These are phyloP conservation scores for Pseudocheirus occidentalis DNA, from an alignment of 2,797 vertebrate genomes.

Conservation along the genomic window DNA sequence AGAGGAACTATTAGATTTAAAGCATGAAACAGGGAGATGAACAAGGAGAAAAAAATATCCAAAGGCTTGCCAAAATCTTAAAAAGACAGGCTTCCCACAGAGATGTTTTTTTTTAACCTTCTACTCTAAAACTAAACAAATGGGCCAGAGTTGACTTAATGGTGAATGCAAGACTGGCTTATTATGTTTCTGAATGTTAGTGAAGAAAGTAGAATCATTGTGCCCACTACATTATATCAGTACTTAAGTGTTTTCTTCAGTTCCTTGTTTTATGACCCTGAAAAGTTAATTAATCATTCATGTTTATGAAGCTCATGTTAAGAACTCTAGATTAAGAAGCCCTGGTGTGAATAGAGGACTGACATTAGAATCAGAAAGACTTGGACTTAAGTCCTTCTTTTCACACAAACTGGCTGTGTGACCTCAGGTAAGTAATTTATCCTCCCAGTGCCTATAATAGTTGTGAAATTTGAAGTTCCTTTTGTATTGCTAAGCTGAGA, in stretches of 20 bases:
- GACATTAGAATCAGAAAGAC: neutral
- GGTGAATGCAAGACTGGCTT: neutral
- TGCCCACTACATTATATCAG: neutral
- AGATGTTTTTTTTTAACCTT: neutral
- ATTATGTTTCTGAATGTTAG: neutral
- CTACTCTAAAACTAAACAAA: neutral
- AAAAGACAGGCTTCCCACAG: neutral
- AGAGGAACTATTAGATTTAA: conserved; percentile 48
- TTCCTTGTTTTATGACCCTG: neutral
- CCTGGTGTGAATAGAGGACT: neutral
- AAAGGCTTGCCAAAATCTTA: conserved; percentile 12
- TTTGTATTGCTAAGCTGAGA: too few species aligned
- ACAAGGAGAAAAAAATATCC: neutral
- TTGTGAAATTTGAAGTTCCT: too few species aligned
- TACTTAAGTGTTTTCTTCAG: neutral
- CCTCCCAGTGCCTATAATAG: too few species aligned
- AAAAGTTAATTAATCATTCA: neutral
- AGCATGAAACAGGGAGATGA: conserved; percentile 49
- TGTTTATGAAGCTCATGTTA: neutral
- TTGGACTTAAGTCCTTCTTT: neutral
- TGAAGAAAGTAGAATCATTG: neutral
- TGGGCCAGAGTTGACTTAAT: neutral
- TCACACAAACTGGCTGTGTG: neutral
- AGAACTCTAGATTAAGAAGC: neutral
- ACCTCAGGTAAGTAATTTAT: neutral